Conservation (phyloP, 2,113 vertebrate genomes). For the Grantiella picta region DNA sequence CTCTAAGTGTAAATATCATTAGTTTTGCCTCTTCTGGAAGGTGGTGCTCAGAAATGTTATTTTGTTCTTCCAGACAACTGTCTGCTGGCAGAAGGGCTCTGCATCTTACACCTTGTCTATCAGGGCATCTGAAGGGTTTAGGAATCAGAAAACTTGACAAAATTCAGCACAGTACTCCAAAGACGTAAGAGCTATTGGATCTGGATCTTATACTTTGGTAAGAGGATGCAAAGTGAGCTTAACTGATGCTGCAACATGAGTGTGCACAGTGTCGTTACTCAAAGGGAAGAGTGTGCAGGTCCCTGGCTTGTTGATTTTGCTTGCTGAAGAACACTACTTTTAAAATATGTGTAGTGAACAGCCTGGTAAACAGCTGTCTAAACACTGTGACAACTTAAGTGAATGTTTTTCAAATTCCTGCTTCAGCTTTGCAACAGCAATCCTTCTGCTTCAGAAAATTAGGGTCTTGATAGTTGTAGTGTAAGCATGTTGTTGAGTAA, state of each 20-base stretch:
- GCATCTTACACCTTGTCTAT: neutral
- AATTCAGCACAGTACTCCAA: neutral
- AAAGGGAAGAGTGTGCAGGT: neutral
- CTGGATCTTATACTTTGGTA: neutral
- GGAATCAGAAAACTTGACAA: fast-evolving
- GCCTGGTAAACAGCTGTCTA: neutral
- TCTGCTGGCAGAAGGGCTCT: neutral
- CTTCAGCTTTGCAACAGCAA: neutral
- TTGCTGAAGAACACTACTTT: neutral
- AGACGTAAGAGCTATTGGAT: neutral
- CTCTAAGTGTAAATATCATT: neutral
- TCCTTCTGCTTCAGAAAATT: neutral
- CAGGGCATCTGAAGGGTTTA: neutral
- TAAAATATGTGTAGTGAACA: neutral
- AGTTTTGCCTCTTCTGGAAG: neutral
- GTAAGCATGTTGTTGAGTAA: neutral
- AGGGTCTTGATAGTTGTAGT: fast-evolving
- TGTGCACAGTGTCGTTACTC: neutral
- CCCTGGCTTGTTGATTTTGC: neutral
- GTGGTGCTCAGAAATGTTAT: neutral
- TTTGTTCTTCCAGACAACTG: neutral
- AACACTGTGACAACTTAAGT: neutral
- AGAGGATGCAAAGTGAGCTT: neutral
- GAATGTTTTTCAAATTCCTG: neutral
- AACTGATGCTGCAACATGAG: neutral